Percentiles rank a stretch among this genome's conserved stretches.
Evolutionary conservation across 2,113 vertebrate species (phyloP).

Genomic region (Dendrocopos noguchii): DNA sequence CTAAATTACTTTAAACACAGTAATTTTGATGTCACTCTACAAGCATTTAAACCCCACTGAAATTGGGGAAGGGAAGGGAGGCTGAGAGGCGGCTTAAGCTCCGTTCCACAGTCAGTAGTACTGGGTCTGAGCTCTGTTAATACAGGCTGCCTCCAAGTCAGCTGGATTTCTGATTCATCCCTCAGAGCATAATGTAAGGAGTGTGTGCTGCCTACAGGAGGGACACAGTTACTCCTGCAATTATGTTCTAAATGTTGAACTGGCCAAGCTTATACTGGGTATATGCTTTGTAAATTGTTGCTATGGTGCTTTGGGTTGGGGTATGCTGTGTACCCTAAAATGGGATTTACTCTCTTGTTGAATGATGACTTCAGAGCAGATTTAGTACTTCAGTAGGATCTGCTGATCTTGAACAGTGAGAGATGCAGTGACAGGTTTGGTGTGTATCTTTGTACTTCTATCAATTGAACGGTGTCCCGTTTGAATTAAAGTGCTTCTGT

Average conservation of each 20-base stretch:
- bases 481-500: not conserved
- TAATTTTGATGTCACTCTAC: not conserved
- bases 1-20: not conserved
- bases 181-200: not conserved
- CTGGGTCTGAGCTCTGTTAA: not conserved
- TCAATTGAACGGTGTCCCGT: not conserved
- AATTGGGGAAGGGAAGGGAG: not conserved
- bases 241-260: not conserved
- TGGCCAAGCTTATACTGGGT: not conserved
- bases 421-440: not conserved
- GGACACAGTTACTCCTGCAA: not conserved
- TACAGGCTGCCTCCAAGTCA: not conserved
- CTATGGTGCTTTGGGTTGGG: not conserved
- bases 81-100: not conserved
- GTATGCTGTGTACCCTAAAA: not conserved
- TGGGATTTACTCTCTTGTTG: not conserved
- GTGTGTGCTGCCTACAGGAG: not conserved
- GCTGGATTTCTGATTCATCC: accelerated
- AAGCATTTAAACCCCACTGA: not conserved
- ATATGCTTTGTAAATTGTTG: not conserved
- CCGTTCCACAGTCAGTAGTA: accelerated
- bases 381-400: not conserved
- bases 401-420: not conserved
- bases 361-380: not conserved
- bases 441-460: not conserved